Conservation (phyloP, 2,888 invertebrate species). For the Bellardia pandia region DNA sequence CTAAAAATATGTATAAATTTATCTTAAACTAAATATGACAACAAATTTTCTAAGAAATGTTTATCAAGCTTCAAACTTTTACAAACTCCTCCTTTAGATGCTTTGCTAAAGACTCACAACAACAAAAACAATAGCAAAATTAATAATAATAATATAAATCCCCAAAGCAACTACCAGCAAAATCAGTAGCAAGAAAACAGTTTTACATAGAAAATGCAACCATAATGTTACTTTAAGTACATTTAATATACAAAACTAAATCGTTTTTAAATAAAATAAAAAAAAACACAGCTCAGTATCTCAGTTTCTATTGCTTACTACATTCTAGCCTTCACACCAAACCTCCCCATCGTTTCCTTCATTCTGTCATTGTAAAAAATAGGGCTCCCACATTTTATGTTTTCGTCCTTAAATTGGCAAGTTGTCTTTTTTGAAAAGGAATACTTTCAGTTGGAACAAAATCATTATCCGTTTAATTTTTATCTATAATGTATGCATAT, state of each 20-base stretch:
- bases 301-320: not conserved
- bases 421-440: too few species aligned
- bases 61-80: slow-evolving; percentile 26
- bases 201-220: slow-evolving; percentile 53
- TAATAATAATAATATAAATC: slow-evolving; percentile 13
- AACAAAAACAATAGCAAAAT: not conserved
- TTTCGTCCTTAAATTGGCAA: not conserved
- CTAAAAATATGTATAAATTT: slow-evolving; percentile 7
- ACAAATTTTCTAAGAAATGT: slow-evolving; percentile 54
- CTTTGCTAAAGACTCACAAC: not conserved
- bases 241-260: slow-evolving; percentile 54
- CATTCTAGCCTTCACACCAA: not conserved
- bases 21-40: not conserved
- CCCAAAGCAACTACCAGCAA: slow-evolving; percentile 28
- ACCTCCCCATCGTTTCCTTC: not conserved
- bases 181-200: slow-evolving; percentile 30
- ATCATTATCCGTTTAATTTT: too few species aligned
- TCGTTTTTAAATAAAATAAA: slow-evolving; percentile 6
- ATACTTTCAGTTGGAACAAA: too few species aligned
- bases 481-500: too few species aligned
- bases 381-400: not conserved
- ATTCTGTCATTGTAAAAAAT: not conserved
- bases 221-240: slow-evolving; percentile 48
- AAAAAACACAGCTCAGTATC: not conserved
- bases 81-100: not conserved